phyloP scores from a whole-genome alignment of 2,888 invertebrate species.

The Tachina lurida region DNA sequence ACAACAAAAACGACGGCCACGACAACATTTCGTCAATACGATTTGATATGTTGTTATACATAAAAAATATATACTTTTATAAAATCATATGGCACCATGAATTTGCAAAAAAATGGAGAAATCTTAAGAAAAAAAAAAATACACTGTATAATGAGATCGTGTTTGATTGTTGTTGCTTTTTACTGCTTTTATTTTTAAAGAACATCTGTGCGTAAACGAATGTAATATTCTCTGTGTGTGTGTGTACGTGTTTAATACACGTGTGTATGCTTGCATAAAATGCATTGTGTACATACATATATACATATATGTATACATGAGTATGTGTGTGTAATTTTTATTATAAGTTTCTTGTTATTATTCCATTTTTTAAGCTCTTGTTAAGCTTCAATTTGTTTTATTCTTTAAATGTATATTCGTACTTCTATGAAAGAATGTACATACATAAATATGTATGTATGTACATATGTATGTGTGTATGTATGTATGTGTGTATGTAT shows the following conservation, averaged over 20 bases:
- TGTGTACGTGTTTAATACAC: slow-evolving; percentile 9
- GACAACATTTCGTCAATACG: slow-evolving; percentile 35
- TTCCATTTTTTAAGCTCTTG: slow-evolving; percentile 25
- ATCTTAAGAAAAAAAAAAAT: not conserved
- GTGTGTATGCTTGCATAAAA: not conserved
- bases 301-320: not conserved
- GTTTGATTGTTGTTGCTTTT: slow-evolving; percentile 43
- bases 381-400: slow-evolving; percentile 55
- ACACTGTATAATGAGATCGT: slow-evolving; percentile 28
- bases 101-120: slow-evolving; percentile 49
- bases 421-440: not conserved
- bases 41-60: slow-evolving; percentile 40
- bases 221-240: slow-evolving; percentile 15
- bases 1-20: not conserved
- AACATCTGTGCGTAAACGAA: slow-evolving; percentile 44
- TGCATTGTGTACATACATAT: too few relatives aligned
- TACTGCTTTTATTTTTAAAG: slow-evolving; percentile 46
- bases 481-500: too few relatives aligned
- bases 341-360: slow-evolving; percentile 23
- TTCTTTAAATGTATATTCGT: slow-evolving; percentile 25
- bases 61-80: slow-evolving; percentile 9
- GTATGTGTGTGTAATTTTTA: not conserved
- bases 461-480: not conserved
- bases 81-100: slow-evolving; percentile 57
- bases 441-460: not conserved